Evolutionary conservation across 2,113 vertebrate genomes (phyloP), one percentile per base, ranked within the genome.

Genomic region (Egretta garzetta): DNA sequence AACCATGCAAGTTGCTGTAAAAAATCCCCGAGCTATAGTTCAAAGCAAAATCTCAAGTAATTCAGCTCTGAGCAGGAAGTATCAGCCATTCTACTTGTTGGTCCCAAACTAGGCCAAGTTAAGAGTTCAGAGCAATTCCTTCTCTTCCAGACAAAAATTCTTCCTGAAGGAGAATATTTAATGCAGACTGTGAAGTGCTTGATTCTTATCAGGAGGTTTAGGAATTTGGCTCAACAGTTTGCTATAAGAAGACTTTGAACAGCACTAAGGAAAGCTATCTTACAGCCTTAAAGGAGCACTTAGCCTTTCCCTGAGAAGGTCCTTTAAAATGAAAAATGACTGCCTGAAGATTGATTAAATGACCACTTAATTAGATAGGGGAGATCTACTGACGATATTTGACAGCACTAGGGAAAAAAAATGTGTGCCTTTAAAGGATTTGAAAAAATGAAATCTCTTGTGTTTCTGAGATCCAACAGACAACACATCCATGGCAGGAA

Each of bases 301-400:
- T 95, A 12, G 49, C 12, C 68, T 63, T 89, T 94, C 56, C 28
- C 67, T n/a, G 41, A 75, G 56, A 96, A 81, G 16, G 45, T 72
- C 50, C 35, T 90, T 90, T 58, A 75, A 88, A 93, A 76, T 58
- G 39, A 85, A 88, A 70, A 90, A 37, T 35, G 66, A 23, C 75
- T 81, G 43, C 37, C 76, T 58, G n/a, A 79, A 93, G 43, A 93
- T 59, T 80, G 88, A 86, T 90, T 95, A 95, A 94, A 90, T 86
- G 66, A 88, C 56, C 68, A 91, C 86, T 93, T 92, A 83, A 95
- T 96, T 95, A 92, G 35, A 60, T 41, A 67, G 27, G 53, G 24
- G 28, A 92, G 20, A 76, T 71, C 62, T 86, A 75, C 35, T 43
- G 71, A 80, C 39, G 56, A 58, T 47, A 66, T 74, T 43, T 67